phyloP scores from a whole-genome alignment of 2,797 vertebrate species.

The Aselliscus stoliczkanus region DNA sequence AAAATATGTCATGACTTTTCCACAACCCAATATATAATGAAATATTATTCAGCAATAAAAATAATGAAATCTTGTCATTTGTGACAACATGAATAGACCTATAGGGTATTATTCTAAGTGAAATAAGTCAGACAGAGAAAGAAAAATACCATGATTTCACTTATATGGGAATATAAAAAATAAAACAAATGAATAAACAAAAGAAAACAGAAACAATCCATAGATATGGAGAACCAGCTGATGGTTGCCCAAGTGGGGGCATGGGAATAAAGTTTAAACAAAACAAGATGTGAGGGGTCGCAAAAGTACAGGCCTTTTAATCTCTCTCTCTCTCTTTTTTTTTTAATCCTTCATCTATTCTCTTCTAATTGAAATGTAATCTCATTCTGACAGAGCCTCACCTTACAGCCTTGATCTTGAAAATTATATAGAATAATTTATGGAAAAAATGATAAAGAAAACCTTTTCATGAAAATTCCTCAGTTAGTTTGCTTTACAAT shows the following conservation, averaged over 20 bases:
- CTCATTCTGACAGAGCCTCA: not conserved
- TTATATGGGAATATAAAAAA: not conserved
- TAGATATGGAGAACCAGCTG: not conserved
- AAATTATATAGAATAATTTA: slow-evolving; percentile 18
- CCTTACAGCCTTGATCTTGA: not conserved
- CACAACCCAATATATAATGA: too few relatives aligned
- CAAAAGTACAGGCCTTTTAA: not conserved
- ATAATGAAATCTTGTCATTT: not conserved
- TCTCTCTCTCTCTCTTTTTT: too few relatives aligned
- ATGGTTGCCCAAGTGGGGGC: not conserved
- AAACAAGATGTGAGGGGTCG: not conserved
- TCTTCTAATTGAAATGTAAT: not conserved
- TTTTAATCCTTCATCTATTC: not conserved
- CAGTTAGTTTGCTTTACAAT: not conserved
- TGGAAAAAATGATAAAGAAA: not conserved
- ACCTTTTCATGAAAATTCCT: not conserved
- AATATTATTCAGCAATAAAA: not conserved
- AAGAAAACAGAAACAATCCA: not conserved
- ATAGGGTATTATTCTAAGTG: not conserved
- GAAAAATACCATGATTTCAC: not conserved
- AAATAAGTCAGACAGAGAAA: not conserved
- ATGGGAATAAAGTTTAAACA: not conserved
- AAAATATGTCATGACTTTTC: too few relatives aligned
- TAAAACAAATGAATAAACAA: not conserved
- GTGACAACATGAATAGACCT: not conserved